phyloP scores from a whole-genome alignment of 2,888 invertebrate species.

The Rotaria magnacalcarata region DNA sequence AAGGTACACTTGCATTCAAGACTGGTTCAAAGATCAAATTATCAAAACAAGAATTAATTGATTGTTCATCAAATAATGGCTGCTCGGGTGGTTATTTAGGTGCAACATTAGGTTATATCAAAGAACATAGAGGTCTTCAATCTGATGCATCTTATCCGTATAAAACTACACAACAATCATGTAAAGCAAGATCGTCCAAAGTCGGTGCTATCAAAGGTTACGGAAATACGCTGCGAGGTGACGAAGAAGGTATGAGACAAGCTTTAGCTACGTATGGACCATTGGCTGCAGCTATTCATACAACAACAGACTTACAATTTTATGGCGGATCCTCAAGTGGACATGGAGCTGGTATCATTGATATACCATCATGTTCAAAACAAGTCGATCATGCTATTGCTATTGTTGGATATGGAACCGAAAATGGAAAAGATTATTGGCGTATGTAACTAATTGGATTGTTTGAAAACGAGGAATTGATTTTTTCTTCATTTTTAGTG shows the following conservation, averaged over 20 bases:
- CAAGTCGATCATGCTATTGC: slow-evolving; percentile 42
- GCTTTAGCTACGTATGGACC: background rate
- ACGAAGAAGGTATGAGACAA: slow-evolving; percentile 20
- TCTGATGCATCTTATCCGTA: background rate
- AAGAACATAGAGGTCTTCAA: background rate
- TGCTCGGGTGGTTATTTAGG: slow-evolving; percentile 26
- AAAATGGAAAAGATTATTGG: slow-evolving; percentile 34
- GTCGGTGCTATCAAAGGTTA: background rate
- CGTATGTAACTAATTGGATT: background rate
- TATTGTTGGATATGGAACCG: slow-evolving; percentile 43
- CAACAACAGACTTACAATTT: slow-evolving; percentile 35
- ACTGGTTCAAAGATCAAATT: background rate
- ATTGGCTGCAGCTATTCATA: slow-evolving; percentile 20
- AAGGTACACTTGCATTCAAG: background rate
- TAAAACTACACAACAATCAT: background rate
- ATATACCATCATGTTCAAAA: slow-evolving; percentile 25
- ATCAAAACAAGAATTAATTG: slow-evolving; percentile 23
- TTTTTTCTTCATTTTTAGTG: background rate
- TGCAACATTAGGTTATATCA: background rate
- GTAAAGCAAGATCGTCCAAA: background rate
- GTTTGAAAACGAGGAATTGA: background rate
- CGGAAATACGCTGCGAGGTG: background rate
- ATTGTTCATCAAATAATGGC: slow-evolving; percentile 5
- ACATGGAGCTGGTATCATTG: background rate
- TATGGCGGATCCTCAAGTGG: background rate